These are phyloP conservation scores for Apamea sordens DNA, from an alignment of 2,888 invertebrate species.

Conservation along the genomic window DNA sequence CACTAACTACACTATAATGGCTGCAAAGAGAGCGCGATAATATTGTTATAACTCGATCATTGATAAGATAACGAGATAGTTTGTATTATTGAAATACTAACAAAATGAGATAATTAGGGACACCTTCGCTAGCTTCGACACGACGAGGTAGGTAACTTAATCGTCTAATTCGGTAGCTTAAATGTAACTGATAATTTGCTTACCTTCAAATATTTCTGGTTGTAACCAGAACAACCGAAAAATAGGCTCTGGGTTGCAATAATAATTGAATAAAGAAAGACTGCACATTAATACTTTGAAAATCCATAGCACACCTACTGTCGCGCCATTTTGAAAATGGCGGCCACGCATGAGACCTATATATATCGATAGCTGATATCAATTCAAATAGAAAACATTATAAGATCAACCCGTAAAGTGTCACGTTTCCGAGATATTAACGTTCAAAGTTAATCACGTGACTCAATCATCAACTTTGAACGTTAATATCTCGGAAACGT, in stretches of 20 bases:
- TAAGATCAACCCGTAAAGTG: too few species aligned
- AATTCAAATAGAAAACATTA: too few species aligned
- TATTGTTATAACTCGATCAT: conserved; percentile 25
- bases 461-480: too few species aligned
- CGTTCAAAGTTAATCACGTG: too few species aligned
- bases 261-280: not conserved
- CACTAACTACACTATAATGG: conserved; percentile 6
- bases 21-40: not conserved
- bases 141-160: conserved; percentile 12
- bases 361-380: too few species aligned
- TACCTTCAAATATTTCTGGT: not conserved
- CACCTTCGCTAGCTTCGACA: conserved; percentile 1
- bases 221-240: not conserved
- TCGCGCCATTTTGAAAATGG: too few species aligned
- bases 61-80: conserved; percentile 33
- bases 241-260: not conserved
- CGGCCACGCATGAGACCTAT: too few species aligned
- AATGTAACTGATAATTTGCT: not conserved
- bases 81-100: conserved; percentile 38
- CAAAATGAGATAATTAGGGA: conserved; percentile 25
- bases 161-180: not conserved
- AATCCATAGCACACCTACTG: too few species aligned
- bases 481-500: too few species aligned
- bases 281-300: too few species aligned
- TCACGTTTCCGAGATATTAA: too few species aligned